Base-by-base conservation (phyloP, 2,797 vertebrate species). In the Perodicticus potto region DNA sequence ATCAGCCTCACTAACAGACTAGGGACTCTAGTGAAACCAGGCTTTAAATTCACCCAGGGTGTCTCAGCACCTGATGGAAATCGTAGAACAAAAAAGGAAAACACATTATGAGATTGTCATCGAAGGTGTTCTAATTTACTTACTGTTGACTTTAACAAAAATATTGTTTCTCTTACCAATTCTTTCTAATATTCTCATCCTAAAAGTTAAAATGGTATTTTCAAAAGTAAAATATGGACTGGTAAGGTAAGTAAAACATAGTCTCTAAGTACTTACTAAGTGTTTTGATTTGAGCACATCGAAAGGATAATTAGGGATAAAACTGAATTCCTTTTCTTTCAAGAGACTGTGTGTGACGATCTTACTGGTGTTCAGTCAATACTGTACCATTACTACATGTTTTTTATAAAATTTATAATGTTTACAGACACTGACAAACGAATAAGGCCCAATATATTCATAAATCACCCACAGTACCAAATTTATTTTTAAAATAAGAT, bases 401-500 rank as follows among this genome's bases (percentile, higher is more conserved):
- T 91, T 89, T 92, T 77, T 76, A 7, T 73, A 76, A 92, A 77
- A 80, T 40, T 83, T 76, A 69, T 91, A 92, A 55, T 89, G 25
- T 80, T 86, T 86, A 77, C 20, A 73, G 61, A 63, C 69, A 43
- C 45, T 67, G 80, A 17, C 70, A 95, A 96, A 92, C 61, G 27
- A 83, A 43, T 59, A 72, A 93, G 70, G 61, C 8, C 27, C 23
- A 53, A 72, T 29, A 27, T 83, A 32, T 67, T 82, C 57, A 83
- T 34, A 95, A 76, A 94, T 74, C 25, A 86, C 20, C 65, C 53
- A 59, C 14, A 77, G 32, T 70, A 45, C 67, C 59, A 85, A 96
- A 77, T 93, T 77, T 84, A 88, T 69, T 83, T 86, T 94, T 83
- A 84, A 89, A 96, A 57, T 20, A 69, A 95, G 14, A 2, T 22